These are phyloP conservation scores for Drosophila seguyi DNA, from an alignment of 1,140 invertebrate species.

Conservation along the genomic window DNA sequence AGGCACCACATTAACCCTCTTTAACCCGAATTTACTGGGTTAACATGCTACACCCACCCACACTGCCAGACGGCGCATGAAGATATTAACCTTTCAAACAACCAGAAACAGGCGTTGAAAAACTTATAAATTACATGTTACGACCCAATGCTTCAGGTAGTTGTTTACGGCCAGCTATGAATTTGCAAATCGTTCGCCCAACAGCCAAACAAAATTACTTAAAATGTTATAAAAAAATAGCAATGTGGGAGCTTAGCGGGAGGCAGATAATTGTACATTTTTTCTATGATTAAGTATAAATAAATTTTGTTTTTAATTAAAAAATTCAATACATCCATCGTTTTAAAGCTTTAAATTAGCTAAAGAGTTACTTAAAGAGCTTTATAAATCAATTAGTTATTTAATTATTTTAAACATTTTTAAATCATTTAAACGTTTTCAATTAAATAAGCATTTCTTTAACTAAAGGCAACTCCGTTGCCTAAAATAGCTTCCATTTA, in stretches of 20 bases:
- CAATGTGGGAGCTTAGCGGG: constrained; percentile 1
- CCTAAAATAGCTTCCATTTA: constrained; percentile 6
- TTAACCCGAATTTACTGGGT: constrained; percentile 55
- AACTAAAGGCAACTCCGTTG: no score
- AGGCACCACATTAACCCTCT: constrained; percentile 64
- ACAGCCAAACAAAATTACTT: constrained; percentile 23
- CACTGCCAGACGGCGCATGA: constrained; percentile 32
- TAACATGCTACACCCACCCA: constrained; percentile 18
- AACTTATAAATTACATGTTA: constrained; percentile 64
- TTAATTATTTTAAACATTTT: not conserved
- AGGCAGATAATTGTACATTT: not conserved
- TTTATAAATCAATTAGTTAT: not conserved
- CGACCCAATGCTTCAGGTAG: constrained; percentile 54
- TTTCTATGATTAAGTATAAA: not conserved
- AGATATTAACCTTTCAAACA: constrained; percentile 77
- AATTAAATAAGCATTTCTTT: not conserved
- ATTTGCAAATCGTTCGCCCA: constrained; percentile 47
- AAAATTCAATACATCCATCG: no score
- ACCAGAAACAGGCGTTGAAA: constrained; percentile 36
- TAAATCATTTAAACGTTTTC: not conserved
- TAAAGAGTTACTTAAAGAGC: no score
- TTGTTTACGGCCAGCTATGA: constrained; percentile 53
- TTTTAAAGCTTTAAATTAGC: not conserved
- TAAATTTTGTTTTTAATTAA: not conserved
- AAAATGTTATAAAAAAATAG: constrained; percentile 39